Conservation (phyloP, 1,140 invertebrate species). For the Leptinotarsa texana region DNA sequence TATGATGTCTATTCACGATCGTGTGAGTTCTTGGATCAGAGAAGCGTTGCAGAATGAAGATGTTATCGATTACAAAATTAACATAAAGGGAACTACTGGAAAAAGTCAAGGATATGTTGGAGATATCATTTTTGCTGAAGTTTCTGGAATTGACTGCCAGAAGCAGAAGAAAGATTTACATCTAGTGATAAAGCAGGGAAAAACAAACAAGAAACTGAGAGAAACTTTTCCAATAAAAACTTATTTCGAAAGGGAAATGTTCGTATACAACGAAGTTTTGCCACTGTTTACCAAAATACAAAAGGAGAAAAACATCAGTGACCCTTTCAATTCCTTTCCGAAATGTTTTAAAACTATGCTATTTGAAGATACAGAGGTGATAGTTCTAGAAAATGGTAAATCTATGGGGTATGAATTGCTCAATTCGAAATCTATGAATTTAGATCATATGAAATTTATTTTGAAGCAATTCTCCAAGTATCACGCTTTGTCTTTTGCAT, state of each 20-base stretch:
- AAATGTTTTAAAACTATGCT: constrained; percentile 52
- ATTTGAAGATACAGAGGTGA: constrained; percentile 56
- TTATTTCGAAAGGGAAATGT: constrained; percentile 41
- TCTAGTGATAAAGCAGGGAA: background rate
- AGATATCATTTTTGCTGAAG: background rate
- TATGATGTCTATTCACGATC: no score
- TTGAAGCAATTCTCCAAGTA: constrained; percentile 60
- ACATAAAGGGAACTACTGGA: no score
- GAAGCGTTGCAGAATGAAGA: no score
- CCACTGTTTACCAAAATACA: constrained; percentile 39
- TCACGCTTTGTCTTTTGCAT: constrained; percentile 61
- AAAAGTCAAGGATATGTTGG: background rate
- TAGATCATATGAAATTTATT: constrained; percentile 57
- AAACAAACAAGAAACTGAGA: background rate
- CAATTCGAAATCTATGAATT: constrained; percentile 54
- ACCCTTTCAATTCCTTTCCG: constrained; percentile 40
- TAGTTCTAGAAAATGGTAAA: constrained; percentile 62
- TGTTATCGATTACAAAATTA: no score
- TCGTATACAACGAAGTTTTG: constrained; percentile 43
- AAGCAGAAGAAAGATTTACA: background rate
- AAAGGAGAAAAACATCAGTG: constrained; percentile 30
- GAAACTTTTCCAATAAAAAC: background rate
- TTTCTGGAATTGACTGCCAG: background rate
- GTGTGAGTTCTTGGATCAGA: no score
- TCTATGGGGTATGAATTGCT: constrained; percentile 55